phyloP scores from a whole-genome alignment of 1,140 invertebrate genomes.

The Teleogryllus occipitalis region DNA sequence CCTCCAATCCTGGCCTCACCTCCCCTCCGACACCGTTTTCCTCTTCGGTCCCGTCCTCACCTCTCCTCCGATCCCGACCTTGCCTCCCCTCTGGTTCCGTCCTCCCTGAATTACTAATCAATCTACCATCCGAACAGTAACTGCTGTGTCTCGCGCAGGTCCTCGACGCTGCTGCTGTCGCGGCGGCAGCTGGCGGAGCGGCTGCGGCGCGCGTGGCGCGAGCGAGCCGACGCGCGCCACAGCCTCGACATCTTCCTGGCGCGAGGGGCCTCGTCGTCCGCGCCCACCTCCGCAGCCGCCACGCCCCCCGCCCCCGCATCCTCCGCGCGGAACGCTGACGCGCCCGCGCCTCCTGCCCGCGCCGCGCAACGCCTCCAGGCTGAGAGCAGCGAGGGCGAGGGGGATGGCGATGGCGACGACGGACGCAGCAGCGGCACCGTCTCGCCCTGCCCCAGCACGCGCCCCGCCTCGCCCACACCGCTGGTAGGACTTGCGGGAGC shows the following conservation, averaged over 20 bases:
- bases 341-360: too few relatives aligned
- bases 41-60: too few relatives aligned
- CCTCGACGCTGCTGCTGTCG: conserved; percentile 43
- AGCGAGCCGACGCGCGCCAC: conserved; percentile 39
- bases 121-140: too few relatives aligned
- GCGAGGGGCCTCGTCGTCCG: conserved; percentile 33
- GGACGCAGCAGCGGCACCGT: background rate
- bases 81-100: too few relatives aligned
- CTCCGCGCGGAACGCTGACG: too few relatives aligned
- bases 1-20: too few relatives aligned
- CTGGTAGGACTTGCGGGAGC: background rate
- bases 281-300: background rate
- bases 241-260: conserved; percentile 48
- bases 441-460: background rate
- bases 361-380: too few relatives aligned
- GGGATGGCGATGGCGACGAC: background rate
- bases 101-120: too few relatives aligned
- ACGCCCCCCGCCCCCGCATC: too few relatives aligned
- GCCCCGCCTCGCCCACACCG: background rate
- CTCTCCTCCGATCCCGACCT: too few relatives aligned
- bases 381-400: too few relatives aligned
- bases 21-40: too few relatives aligned
- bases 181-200: conserved; percentile 43
- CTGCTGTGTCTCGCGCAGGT: conserved; percentile 28
- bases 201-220: conserved; percentile 42